These are phyloP conservation scores for Scomber japonicus DNA, from an alignment of 2,113 vertebrate species.

Conservation along the genomic window DNA sequence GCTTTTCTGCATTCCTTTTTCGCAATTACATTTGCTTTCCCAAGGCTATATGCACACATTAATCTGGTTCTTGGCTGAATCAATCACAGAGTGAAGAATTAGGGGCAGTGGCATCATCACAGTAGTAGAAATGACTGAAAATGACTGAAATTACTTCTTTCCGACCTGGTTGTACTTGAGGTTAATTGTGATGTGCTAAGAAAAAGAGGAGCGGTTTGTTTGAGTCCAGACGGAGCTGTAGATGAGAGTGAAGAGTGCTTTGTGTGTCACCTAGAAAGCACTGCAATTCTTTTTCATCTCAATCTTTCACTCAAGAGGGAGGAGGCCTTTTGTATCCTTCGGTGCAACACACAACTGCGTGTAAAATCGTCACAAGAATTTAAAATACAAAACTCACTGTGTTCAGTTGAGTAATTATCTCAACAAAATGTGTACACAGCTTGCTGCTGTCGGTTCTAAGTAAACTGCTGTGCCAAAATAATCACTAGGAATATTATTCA, in stretches of 20 bases:
- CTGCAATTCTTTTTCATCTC: conserved; percentile 74
- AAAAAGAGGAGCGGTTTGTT: conserved; percentile 61
- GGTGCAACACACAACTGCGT: conserved; percentile 48
- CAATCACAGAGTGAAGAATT: conserved; percentile 56
- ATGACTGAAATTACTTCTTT: conserved; percentile 59
- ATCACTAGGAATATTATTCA: background rate
- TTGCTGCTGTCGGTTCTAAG: background rate
- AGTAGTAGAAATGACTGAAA: conserved; percentile 70
- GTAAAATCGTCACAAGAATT: conserved; percentile 69
- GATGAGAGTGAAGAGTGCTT: conserved; percentile 67
- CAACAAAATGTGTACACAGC: background rate
- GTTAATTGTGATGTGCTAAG: conserved; percentile 84
- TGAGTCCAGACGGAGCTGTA: conserved; percentile 62
- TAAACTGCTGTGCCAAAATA: conserved; percentile 3
- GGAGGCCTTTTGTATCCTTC: conserved; percentile 60
- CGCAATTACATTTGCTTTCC: conserved; percentile 59
- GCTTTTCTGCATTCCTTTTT: conserved; percentile 47
- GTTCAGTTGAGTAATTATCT: conserved; percentile 22
- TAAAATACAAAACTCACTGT: conserved; percentile 45
- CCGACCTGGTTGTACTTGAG: conserved; percentile 66
- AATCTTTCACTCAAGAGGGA: conserved; percentile 71
- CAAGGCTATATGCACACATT: conserved; percentile 51
- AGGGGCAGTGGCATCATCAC: conserved; percentile 70
- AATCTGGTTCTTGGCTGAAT: conserved; percentile 52
- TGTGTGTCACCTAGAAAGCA: conserved; percentile 54